Evolutionary conservation across 2,113 vertebrate species (phyloP).

Genomic region (Festucalex cinctus): DNA sequence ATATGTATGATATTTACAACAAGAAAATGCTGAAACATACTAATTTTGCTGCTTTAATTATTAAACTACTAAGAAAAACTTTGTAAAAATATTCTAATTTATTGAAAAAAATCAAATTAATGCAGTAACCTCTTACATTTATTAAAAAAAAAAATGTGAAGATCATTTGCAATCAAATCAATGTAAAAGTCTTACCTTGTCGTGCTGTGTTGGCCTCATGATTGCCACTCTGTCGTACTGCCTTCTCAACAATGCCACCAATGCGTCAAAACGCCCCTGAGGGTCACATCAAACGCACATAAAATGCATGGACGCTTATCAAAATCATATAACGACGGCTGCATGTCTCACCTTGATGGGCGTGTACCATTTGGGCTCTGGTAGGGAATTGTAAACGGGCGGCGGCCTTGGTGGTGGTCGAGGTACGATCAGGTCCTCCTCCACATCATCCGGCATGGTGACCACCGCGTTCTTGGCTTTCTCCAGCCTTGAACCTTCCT

Average conservation of each 20-base stretch:
- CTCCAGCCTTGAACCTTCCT: constrained; percentile 90
- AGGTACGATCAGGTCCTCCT: constrained; percentile 68
- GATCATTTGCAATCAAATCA: background rate
- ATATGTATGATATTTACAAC: background rate
- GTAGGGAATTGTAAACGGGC: constrained; percentile 65
- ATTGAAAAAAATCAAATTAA: too few relatives aligned
- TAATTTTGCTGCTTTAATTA: too few relatives aligned
- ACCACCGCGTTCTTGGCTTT: constrained; percentile 93
- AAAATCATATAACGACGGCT: background rate
- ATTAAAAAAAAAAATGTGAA: too few relatives aligned
- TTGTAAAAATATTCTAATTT: too few relatives aligned
- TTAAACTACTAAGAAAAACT: too few relatives aligned
- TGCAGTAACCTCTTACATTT: too few relatives aligned
- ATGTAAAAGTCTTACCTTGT: constrained; percentile 76
- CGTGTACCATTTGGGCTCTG: constrained; percentile 88
- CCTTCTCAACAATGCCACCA: constrained; percentile 82
- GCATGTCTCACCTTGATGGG: constrained; percentile 85
- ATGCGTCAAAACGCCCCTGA: constrained; percentile 88
- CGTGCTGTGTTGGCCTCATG: constrained; percentile 90
- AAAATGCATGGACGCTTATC: background rate
- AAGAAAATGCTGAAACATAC: background rate
- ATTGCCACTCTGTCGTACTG: constrained; percentile 93
- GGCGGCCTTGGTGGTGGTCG: constrained; percentile 73
- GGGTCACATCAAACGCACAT: background rate
- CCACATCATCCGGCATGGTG: constrained; percentile 81